These are phyloP conservation scores for Nemurella pictetii DNA, from an alignment of 2,888 invertebrate genomes.

Conservation along the genomic window DNA sequence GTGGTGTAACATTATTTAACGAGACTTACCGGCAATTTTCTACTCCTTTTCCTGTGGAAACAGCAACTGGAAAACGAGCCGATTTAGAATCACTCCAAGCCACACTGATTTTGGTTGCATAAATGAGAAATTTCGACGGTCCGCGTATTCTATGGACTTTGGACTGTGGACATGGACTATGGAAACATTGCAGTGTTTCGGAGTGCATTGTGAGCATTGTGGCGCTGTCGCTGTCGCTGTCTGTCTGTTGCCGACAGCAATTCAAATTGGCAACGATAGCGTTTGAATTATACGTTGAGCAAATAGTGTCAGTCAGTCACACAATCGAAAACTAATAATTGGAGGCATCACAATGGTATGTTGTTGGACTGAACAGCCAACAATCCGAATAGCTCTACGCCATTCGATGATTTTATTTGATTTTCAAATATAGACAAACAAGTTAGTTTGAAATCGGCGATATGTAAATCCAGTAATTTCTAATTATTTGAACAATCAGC, in stretches of 20 bases:
- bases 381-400: not conserved
- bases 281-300: not conserved
- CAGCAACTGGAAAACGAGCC: no score
- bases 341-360: not conserved
- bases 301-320: conserved; percentile 2
- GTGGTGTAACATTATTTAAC: no score
- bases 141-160: no score
- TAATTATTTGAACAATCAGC: conserved; percentile 9
- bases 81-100: no score
- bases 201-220: no score
- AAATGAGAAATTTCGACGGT: no score
- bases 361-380: not conserved
- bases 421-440: not conserved
- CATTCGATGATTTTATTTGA: not conserved
- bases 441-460: conserved; percentile 2
- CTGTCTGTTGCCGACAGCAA: not conserved
- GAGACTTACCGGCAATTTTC: no score
- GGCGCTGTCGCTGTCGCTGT: not conserved
- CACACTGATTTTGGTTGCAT: no score
- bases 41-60: no score
- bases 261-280: conserved; percentile 15
- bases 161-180: no score
- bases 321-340: not conserved
- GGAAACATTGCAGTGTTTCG: no score
- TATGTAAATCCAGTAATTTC: not conserved